These are phyloP conservation scores for Blastomussa wellsi DNA, from an alignment of 92 coral and sea anemone species.

Conservation along the genomic window DNA sequence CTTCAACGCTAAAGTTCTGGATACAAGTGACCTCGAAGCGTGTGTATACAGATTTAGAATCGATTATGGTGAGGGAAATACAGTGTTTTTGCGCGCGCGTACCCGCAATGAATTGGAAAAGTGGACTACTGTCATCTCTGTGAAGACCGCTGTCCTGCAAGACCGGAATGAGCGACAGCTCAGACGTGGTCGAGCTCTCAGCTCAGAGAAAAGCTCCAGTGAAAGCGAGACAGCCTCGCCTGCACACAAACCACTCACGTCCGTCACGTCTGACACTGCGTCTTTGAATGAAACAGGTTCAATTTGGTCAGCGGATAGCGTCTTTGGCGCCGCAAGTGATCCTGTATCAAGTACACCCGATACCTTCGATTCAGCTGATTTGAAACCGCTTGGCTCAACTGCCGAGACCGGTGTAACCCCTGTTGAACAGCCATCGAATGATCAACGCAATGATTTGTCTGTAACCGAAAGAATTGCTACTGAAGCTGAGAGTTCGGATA, in stretches of 20 bases:
- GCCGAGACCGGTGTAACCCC: background rate
- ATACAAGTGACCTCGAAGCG: conserved; percentile 62
- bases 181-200: conserved; percentile 35
- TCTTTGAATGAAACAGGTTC: conserved; percentile 22
- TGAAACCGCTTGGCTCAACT: background rate
- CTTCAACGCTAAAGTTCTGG: conserved; percentile 56
- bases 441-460: background rate
- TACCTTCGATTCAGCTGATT: conserved; percentile 1
- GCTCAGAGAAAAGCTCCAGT: conserved; percentile 21
- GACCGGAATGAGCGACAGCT: conserved; percentile 67
- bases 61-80: conserved; percentile 63
- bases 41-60: conserved; percentile 72
- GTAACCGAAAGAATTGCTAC: background rate
- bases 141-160: conserved; percentile 73
- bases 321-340: conserved; percentile 14
- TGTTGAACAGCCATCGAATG: background rate
- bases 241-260: background rate
- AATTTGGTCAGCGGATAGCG: conserved; percentile 33
- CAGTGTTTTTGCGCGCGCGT: conserved; percentile 71
- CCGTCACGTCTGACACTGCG: background rate
- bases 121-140: conserved; percentile 91
- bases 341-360: background rate
- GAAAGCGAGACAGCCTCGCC: conserved; percentile 27
- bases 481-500: background rate
- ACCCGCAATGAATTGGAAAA: conserved; percentile 90